A percentile compares a stretch with the other conserved stretches of the same genome.
Conservation (phyloP, 2,113 vertebrate species). For the Cheirogaleus medius region DNA sequence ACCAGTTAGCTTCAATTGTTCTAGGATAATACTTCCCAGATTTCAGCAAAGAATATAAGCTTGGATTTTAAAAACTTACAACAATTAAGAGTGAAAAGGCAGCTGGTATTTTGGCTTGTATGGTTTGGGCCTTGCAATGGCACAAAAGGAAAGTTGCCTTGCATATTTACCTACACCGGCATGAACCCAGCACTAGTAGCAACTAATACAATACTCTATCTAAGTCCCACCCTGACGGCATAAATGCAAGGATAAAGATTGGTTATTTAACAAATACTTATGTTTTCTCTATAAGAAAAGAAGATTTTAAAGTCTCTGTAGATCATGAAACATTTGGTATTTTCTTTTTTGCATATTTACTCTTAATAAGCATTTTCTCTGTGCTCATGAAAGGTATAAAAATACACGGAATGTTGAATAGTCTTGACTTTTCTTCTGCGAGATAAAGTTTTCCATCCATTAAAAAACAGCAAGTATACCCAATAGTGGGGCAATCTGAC, state of each 20-base stretch:
- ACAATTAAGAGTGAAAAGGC: background rate
- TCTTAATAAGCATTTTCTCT: slow-evolving; percentile 12
- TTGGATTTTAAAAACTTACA: background rate
- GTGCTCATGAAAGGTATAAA: background rate
- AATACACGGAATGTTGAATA: background rate
- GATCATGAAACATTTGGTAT: background rate
- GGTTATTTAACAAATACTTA: background rate
- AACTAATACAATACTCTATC: background rate
- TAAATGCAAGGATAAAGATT: background rate
- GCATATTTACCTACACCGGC: background rate
- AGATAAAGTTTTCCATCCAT: background rate
- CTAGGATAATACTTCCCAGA: background rate
- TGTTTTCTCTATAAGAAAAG: background rate
- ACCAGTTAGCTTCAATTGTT: background rate
- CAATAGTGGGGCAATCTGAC: background rate
- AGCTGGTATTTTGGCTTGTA: background rate
- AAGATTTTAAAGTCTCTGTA: background rate
- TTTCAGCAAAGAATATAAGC: background rate
- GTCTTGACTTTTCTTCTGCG: background rate
- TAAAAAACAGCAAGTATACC: background rate
- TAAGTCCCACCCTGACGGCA: background rate
- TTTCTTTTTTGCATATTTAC: background rate
- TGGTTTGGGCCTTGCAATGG: background rate
- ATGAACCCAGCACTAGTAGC: background rate
- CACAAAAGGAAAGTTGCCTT: background rate